These are phyloP conservation scores for Clanis bilineata DNA, from an alignment of 2,888 invertebrate genomes.

Conservation along the genomic window DNA sequence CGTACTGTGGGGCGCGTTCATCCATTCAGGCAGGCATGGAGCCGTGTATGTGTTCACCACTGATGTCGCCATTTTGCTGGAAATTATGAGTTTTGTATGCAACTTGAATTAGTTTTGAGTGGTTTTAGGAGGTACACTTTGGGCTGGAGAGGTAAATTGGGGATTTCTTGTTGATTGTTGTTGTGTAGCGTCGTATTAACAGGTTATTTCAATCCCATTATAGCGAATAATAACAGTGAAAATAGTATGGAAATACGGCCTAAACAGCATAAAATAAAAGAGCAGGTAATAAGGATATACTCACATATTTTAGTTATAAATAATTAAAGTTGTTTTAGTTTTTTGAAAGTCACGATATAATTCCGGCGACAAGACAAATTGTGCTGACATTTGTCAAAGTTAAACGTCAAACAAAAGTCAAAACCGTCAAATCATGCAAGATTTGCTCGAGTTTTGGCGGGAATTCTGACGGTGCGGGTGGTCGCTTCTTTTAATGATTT, in stretches of 20 bases:
- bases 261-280: not conserved
- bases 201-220: conserved; percentile 20
- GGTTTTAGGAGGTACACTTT: not conserved
- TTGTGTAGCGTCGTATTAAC: conserved; percentile 27
- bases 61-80: conserved; percentile 63
- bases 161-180: conserved; percentile 16
- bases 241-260: not conserved
- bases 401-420: conserved; percentile 21
- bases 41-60: conserved; percentile 65
- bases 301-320: conserved; percentile 32
- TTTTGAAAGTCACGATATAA: conserved; percentile 66
- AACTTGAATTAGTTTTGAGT: conserved; percentile 8
- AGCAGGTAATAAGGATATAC: conserved; percentile 22
- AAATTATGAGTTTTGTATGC: conserved; percentile 15
- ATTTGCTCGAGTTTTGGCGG: conserved; percentile 39
- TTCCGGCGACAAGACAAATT: conserved; percentile 37
- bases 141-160: not conserved
- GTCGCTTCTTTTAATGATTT: too few species aligned
- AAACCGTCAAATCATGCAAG: conserved; percentile 31
- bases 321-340: conserved; percentile 27
- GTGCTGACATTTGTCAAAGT: conserved; percentile 16
- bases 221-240: not conserved
- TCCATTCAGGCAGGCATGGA: conserved; percentile 78
- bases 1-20: conserved; percentile 89
- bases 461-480: too few species aligned